Evolutionary conservation across 2,888 invertebrate genomes (phyloP).

Genomic region (Platycheirus rosarum): DNA sequence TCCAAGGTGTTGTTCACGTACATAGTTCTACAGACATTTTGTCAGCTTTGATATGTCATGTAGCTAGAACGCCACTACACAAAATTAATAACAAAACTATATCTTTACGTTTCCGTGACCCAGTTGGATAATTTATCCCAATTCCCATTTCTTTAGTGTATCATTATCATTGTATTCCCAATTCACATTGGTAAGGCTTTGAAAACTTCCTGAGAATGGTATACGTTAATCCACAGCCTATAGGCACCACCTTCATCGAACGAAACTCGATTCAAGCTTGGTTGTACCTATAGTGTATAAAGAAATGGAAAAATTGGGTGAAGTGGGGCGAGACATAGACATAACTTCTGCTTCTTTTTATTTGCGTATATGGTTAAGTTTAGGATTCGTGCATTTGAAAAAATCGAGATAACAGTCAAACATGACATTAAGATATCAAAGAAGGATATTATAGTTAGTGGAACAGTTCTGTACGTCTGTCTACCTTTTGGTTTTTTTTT

Average conservation of each 20-base stretch:
- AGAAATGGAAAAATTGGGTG: slow-evolving; percentile 5
- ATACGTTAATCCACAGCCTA: slow-evolving; percentile 27
- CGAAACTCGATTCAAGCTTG: slow-evolving; percentile 8
- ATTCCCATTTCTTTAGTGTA: slow-evolving; percentile 46
- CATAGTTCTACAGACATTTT: too few species aligned
- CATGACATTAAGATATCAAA: too few species aligned
- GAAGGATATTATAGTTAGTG: too few species aligned
- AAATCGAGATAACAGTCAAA: too few species aligned
- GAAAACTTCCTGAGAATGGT: slow-evolving; percentile 12
- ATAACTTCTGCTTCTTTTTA: too few species aligned
- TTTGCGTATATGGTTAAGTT: too few species aligned
- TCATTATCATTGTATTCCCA: slow-evolving; percentile 41
- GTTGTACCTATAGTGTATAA: background rate
- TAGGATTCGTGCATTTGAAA: too few species aligned
- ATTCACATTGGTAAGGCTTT: slow-evolving; percentile 41
- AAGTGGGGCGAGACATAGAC: slow-evolving; percentile 52
- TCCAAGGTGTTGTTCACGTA: too few species aligned
- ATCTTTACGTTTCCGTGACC: slow-evolving; percentile 6
- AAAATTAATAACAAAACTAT: background rate
- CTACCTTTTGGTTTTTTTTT: too few species aligned
- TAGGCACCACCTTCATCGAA: background rate
- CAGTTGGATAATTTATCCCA: slow-evolving; percentile 38
- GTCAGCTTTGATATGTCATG: background rate
- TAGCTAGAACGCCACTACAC: background rate
- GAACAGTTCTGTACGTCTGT: too few species aligned